phyloP scores from a whole-genome alignment of 2,797 vertebrate genomes.

The Amblyopsis hoosieri region DNA sequence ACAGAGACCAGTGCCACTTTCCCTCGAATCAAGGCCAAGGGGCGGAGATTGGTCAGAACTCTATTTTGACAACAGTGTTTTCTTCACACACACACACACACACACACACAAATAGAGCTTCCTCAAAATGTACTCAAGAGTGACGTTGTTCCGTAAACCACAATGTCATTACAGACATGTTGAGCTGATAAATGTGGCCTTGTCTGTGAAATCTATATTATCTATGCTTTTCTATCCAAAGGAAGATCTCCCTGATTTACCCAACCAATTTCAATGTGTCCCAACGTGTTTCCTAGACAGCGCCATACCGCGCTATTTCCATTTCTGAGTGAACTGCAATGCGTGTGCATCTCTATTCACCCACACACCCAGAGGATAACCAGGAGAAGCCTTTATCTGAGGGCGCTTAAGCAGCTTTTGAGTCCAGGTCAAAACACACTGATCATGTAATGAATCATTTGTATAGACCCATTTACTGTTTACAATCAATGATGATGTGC shows the following conservation, averaged over 20 bases:
- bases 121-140: neutral
- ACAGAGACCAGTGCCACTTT: conserved; percentile 85
- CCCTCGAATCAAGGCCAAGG: conserved; percentile 89
- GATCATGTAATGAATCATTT: conserved; percentile 18
- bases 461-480: too few species aligned
- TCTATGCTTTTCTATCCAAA: conserved; percentile 32
- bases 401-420: conserved; percentile 6
- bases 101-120: neutral
- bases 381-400: neutral
- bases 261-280: conserved; percentile 6
- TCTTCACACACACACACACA: neutral
- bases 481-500: too few species aligned
- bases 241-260: too few species aligned
- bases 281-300: conserved; percentile 7
- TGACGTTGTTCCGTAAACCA: too few species aligned
- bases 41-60: conserved; percentile 83
- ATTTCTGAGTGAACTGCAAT: too few species aligned
- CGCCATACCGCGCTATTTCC: conserved; percentile 4
- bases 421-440: conserved; percentile 36
- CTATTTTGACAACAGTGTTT: conserved; percentile 69
- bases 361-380: conserved; percentile 24
- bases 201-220: conserved; percentile 27
- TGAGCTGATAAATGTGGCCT: conserved; percentile 35
- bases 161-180: conserved; percentile 1
- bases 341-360: conserved; percentile 22